These are phyloP conservation scores for Oopsacas minuta DNA, from an alignment of 37 sponge, comb jelly and placozoan species.

Conservation along the genomic window DNA sequence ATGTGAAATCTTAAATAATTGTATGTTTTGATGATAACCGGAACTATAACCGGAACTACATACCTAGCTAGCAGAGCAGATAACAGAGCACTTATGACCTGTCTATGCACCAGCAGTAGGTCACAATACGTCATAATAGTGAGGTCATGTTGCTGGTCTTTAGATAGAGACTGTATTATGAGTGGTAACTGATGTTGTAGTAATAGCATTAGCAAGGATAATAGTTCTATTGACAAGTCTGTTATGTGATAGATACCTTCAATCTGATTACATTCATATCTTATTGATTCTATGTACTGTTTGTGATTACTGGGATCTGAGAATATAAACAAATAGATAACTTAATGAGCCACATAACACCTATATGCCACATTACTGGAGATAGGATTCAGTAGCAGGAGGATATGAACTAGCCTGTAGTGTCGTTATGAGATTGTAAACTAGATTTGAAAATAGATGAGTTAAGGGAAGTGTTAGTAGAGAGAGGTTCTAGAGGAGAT, in stretches of 20 bases:
- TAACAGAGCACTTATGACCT: background rate
- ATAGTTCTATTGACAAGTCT: background rate
- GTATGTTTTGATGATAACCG: too few species aligned
- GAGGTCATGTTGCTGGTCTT: background rate
- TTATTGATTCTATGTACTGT: background rate
- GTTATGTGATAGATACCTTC: background rate
- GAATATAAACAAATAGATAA: too few species aligned
- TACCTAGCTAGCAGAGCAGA: background rate
- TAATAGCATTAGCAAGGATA: background rate
- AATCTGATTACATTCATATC: background rate
- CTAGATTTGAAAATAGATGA: background rate
- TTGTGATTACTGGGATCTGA: background rate
- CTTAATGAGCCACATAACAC: too few species aligned
- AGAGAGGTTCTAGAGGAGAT: background rate
- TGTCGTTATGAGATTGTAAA: background rate
- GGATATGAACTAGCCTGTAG: too few species aligned
- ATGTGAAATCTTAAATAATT: too few species aligned
- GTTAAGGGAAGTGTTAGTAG: background rate
- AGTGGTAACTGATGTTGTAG: background rate
- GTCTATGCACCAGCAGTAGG: background rate
- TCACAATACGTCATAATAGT: background rate
- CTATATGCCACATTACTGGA: too few species aligned
- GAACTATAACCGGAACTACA: too few species aligned
- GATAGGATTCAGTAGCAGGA: too few species aligned
- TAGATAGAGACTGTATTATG: background rate